Evolutionary conservation across 92 coral and sea anemone species (phyloP).

Genomic region (Nematostella vectensis): DNA sequence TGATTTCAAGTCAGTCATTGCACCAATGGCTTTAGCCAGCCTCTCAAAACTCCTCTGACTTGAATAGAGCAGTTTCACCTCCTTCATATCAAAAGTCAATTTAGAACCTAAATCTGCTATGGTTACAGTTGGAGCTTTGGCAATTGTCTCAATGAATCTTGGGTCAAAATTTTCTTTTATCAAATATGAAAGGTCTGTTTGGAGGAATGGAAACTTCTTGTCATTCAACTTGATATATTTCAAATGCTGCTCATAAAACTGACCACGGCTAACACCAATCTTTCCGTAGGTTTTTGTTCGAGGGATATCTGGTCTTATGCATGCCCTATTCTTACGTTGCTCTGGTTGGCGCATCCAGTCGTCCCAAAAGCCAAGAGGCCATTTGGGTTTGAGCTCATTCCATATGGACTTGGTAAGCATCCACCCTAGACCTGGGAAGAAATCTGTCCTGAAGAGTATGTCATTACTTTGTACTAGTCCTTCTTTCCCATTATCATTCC

Average conservation of each 20-base stretch:
- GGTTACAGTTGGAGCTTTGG: slow-evolving; percentile 46
- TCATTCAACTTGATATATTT: slow-evolving; percentile 80
- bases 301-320: slow-evolving; percentile 95
- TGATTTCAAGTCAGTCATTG: slow-evolving; percentile 85
- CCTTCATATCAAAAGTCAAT: slow-evolving; percentile 18
- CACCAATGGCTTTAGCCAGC: slow-evolving; percentile 57
- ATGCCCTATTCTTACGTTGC: slow-evolving; percentile 70
- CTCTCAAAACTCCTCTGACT: slow-evolving; percentile 43
- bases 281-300: slow-evolving; percentile 91
- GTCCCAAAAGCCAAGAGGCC: slow-evolving; percentile 99
- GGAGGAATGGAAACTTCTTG: slow-evolving; percentile 53
- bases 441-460: slow-evolving; percentile 82
- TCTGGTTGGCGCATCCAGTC: slow-evolving; percentile 96
- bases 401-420: slow-evolving; percentile 75
- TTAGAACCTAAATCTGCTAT: slow-evolving; percentile 26
- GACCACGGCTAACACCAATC: slow-evolving; percentile 92
- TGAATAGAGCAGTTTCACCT: slow-evolving; percentile 64
- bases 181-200: slow-evolving; percentile 76
- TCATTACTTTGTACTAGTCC: slow-evolving; percentile 81
- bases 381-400: slow-evolving; percentile 70
- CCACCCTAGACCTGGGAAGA: slow-evolving; percentile 98
- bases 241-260: slow-evolving; percentile 90
- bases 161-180: slow-evolving; percentile 66
- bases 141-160: slow-evolving; percentile 39
- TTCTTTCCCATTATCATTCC: slow-evolving; percentile 98